Base-by-base conservation (phyloP, 1,140 invertebrate genomes). In the Seison nebaliae region DNA sequence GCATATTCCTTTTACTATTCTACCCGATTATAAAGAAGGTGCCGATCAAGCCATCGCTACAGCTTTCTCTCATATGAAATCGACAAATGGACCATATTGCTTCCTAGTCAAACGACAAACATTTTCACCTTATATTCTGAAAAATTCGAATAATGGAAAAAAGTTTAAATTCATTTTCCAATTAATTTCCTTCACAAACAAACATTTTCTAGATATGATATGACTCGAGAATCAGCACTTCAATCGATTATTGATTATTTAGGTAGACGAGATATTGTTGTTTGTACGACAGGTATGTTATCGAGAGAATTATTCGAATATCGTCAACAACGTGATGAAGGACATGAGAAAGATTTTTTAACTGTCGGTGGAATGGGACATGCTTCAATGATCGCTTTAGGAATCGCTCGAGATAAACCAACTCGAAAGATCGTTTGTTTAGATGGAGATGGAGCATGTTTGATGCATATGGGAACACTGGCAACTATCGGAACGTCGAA, bases 291-390 rank as follows among this genome's bases (percentile, higher is more conserved):
- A 23, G 60, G 60, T 16, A 62, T 62, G 59, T 44, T 59, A 11
- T 62, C 59, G 15, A 44, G 53, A 31, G 53, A 56, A 44, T 38
- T 56, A 11, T 58, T 54, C 21, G 29, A 37, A 24, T 43, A 38
- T 20, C 52, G 59, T 35, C 51, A 49, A 18, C 18, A 36, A 1
- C 44, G 44, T 38, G 50, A 53, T 28, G 51, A 56, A 44, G 58
- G 59, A 12, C 62, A 64, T 49, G 58, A 56, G 23, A 46, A 46
- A 43, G 62, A 63, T 40, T 63, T 64, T 42, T 45, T 64, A 2
- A 62, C 59, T 9, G 60, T 64, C 15, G 62, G 62, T 7, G 57
- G 55, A n/a, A 62, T 61, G 59, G 61, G 61, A 2, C 59, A 62
- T 48, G 55, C 58, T 12, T 58, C 59, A 5, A 45, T 51, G 6